Base-by-base conservation (phyloP, 2,888 invertebrate genomes). In the Ectemnius continuus region DNA sequence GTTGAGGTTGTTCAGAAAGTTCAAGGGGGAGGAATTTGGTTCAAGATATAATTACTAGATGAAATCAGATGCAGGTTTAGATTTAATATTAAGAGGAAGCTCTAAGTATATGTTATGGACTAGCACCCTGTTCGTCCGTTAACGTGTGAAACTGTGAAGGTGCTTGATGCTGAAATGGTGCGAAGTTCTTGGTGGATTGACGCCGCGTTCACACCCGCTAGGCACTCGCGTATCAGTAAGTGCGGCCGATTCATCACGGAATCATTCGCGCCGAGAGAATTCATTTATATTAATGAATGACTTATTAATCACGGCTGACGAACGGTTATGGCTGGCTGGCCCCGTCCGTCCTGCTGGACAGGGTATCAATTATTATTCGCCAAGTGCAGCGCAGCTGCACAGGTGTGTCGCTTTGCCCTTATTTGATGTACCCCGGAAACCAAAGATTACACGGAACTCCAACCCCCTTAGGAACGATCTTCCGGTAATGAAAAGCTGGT, bases 261-360 rank as follows among this genome's bases (percentile, higher is more conserved):
- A 85, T 86, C 87, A 87, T 87, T 87, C 84, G 83, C 83, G 80
- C 80, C 77, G 73, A 78, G 79, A 79, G 82, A 79, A 86, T 86
- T 86, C 87, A 87, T 87, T 87, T 86, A 86, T 86, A 86, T 86
- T 86, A 87, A 87, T 86, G 84, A 87, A 87, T 87, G 82, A 86
- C 84, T 86, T 86, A 87, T 87, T 87, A 85, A 86, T 87, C 87
- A 86, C 78, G 68, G 63, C 60, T 68, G 77, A 78, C 74, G 78
- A 82, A 79, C 68, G 75, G 71, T 65, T 75, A 66, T 64, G 73
- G 70, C 74, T 62, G 73, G 63, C 70, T 65, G 67, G 76, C 68
- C 61, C 66, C 74, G 71, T 70, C 67, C 62, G 14, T 56, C 48
- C 62, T 61, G 46, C 73, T 60, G 64, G 63, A 61, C 66, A 67